These are phyloP conservation scores for Channa striata DNA, from an alignment of 2,797 vertebrate species.

Conservation along the genomic window DNA sequence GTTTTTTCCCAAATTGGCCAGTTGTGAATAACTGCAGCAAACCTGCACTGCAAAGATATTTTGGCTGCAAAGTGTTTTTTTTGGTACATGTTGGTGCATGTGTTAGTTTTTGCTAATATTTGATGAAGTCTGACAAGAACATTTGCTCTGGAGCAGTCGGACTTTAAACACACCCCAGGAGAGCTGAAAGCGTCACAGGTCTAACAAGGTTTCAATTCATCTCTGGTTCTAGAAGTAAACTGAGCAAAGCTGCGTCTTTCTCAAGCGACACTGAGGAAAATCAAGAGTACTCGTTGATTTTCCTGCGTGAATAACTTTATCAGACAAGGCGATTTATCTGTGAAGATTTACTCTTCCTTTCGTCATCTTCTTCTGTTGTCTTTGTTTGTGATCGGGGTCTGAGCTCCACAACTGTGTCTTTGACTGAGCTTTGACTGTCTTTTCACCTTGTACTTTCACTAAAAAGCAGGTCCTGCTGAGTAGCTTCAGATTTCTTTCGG, in stretches of 20 bases:
- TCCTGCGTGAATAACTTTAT: not conserved
- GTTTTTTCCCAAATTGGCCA: not conserved
- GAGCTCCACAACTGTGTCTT: no score
- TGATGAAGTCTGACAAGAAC: constrained; percentile 26
- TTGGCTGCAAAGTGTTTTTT: constrained; percentile 15
- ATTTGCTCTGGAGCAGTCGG: constrained; percentile 34
- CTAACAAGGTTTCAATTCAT: constrained; percentile 34
- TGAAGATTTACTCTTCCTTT: not conserved
- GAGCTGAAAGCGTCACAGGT: constrained; percentile 1
- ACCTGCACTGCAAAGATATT: not conserved
- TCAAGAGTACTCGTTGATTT: not conserved
- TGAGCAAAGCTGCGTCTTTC: not conserved
- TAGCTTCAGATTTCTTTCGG: not conserved
- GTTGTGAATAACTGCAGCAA: not conserved
- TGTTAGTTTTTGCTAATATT: constrained; percentile 35
- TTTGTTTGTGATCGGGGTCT: no score
- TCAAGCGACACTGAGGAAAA: not conserved
- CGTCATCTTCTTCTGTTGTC: not conserved
- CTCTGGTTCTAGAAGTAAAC: not conserved
- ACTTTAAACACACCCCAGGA: constrained; percentile 20
- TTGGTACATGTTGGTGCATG: not conserved
- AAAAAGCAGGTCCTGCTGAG: not conserved
- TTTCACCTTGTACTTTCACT: no score
- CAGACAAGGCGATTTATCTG: not conserved
- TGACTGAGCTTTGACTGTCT: not conserved